These are phyloP conservation scores for Malurus cyaneus DNA, from an alignment of 2,113 vertebrate species.

Conservation along the genomic window DNA sequence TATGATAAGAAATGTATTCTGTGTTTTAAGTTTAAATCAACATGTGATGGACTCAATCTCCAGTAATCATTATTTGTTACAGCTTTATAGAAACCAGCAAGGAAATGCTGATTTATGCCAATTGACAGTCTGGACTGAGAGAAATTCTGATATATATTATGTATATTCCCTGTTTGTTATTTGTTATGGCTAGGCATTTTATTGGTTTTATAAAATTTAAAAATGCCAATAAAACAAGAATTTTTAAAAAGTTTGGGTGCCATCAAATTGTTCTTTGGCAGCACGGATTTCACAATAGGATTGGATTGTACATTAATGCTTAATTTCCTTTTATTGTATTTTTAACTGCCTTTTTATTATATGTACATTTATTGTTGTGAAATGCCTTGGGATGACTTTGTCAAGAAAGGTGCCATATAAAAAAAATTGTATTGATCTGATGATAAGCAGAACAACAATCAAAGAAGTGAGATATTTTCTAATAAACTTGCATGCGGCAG, in stretches of 20 bases:
- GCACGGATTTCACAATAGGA: background rate
- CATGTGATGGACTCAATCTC: background rate
- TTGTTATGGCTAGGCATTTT: background rate
- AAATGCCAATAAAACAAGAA: background rate
- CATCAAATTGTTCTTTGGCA: background rate
- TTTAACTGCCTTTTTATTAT: slow-evolving; percentile 57
- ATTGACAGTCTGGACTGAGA: background rate
- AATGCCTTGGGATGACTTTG: slow-evolving; percentile 26
- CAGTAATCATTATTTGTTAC: background rate
- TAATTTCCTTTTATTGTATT: slow-evolving; percentile 46
- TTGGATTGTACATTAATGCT: slow-evolving; percentile 28
- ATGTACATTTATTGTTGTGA: slow-evolving; percentile 37
- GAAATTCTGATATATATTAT: background rate
- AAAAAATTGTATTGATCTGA: slow-evolving; percentile 47
- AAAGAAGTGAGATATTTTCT: slow-evolving; percentile 49
- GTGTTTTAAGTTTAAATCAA: background rate
- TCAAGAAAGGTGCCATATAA: slow-evolving; percentile 34
- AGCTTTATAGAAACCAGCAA: background rate
- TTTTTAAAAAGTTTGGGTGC: background rate
- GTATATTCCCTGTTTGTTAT: background rate
- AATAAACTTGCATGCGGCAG: slow-evolving; percentile 39
- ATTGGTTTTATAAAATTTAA: slow-evolving; percentile 14
- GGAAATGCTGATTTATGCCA: background rate
- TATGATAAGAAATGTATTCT: background rate
- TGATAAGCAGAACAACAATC: slow-evolving; percentile 39